Evolutionary conservation across 2,113 vertebrate species (phyloP), one percentile per base, ranked within the genome.

Genomic region (Hyla sarda): DNA sequence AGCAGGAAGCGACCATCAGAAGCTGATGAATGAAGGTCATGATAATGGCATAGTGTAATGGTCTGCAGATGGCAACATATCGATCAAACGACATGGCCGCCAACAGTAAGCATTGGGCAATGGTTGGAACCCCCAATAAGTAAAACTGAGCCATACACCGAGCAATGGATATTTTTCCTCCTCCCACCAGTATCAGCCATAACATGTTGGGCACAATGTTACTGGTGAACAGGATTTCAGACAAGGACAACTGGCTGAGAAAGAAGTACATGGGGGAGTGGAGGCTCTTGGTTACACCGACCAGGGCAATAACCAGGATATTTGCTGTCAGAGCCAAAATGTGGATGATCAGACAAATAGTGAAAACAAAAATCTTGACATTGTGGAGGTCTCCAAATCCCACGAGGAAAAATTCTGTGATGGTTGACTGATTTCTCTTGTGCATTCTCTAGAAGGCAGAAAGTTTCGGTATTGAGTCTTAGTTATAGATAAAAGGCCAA

Each of bases 81-180:
- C 87, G 81, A 75, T 92, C 90, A 23, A 85, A 92, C 0, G 91
- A 91, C 90, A 91, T 91, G 0, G 60, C 89, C 0, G 91, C 89
- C 54, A 91, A 62, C 62, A 90, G 60, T 7, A 92, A 90, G 21
- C 88, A 90, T 45, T 92, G 83, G 23, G 83, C 30, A 32, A 76
- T 32, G 17, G 41, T 74, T 16, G 82, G 34, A 12, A 62, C 82
- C 23, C 32, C n/a, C 25, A 74, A 32, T 17, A 84, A n/a, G 45
- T 37, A 75, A 10, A 76, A 75, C 54, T 84, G 82, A 28, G 32
- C 11, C 17, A 74, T 28, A 73, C 82, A 84, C 17, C 50, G 19
- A 52, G 16, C 19, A 2, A 79, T 13, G 0, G 76, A 41, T 21
- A 79, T 8, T 14, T 21, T 32, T 79, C 75, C 75, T 32, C n/a